phyloP scores from a whole-genome alignment of 92 coral and sea anemone genomes.

The Siderastrea radians region DNA sequence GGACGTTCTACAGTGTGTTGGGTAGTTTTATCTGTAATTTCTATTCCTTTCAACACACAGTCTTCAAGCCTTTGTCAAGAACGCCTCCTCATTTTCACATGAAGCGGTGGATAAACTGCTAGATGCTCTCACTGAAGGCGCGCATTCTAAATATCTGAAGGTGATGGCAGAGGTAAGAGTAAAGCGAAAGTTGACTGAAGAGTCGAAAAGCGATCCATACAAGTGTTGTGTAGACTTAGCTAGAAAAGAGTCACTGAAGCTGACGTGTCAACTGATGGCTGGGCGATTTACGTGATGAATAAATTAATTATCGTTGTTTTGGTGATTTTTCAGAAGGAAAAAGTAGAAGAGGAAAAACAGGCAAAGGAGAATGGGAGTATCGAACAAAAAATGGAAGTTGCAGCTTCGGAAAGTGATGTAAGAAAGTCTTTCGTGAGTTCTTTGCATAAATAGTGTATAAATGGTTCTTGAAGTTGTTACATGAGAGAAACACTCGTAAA shows the following conservation, averaged over 20 bases:
- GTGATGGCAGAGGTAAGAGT: slow-evolving; percentile 82
- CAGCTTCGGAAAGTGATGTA: background rate
- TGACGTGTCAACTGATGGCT: no score
- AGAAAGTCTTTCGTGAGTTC: background rate
- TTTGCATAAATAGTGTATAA: no score
- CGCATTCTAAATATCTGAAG: slow-evolving; percentile 84
- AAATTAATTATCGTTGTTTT: background rate
- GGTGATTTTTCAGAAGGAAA: slow-evolving; percentile 47
- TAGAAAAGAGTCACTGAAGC: no score
- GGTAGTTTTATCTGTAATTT: background rate
- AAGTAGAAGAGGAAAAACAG: slow-evolving; percentile 48
- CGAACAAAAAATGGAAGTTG: slow-evolving; percentile 28
- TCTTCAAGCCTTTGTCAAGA: slow-evolving; percentile 92
- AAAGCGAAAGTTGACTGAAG: background rate
- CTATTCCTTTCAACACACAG: slow-evolving; percentile 43
- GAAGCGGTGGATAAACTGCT: slow-evolving; percentile 90
- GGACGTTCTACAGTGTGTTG: no score
- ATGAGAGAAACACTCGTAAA: no score
- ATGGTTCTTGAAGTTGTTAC: no score
- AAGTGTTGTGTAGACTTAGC: background rate
- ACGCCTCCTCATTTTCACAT: slow-evolving; percentile 85
- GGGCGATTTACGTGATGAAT: background rate
- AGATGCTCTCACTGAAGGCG: slow-evolving; percentile 96
- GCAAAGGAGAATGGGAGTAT: slow-evolving; percentile 39
- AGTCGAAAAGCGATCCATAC: background rate